A percentile compares a stretch with the other conserved stretches of the same genome.
Evolutionary conservation across 2,113 vertebrate species (phyloP).

Genomic region (Tamias sibiricus): DNA sequence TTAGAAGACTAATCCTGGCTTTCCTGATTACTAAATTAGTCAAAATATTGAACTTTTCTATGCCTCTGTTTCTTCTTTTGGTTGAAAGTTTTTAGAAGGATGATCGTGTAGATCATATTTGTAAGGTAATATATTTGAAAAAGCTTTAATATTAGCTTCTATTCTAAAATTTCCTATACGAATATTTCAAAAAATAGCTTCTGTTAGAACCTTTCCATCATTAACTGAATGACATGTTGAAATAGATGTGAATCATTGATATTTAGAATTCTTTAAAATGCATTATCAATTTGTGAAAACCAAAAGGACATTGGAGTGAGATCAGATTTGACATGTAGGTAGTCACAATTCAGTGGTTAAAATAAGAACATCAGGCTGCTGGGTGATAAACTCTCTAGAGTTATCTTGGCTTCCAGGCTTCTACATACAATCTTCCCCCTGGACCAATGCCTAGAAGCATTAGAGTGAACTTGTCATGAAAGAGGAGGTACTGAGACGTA

Average conservation of each 20-base stretch:
- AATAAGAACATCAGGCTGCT: background rate
- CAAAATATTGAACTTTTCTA: slow-evolving; percentile 2
- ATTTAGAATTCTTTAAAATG: slow-evolving; percentile 1
- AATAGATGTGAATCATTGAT: background rate
- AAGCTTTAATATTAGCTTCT: slow-evolving; percentile 7
- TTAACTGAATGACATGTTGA: background rate
- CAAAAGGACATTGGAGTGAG: background rate
- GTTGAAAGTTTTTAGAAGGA: slow-evolving; percentile 24
- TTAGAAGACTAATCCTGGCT: slow-evolving; percentile 17
- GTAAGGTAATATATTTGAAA: slow-evolving; percentile 34
- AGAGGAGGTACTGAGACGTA: background rate
- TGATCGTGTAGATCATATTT: background rate
- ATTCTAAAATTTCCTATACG: slow-evolving; percentile 28
- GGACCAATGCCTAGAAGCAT: background rate
- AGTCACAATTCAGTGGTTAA: background rate
- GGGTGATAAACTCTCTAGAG: background rate
- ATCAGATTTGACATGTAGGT: background rate
- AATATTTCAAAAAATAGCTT: slow-evolving; percentile 41
- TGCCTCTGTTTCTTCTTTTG: slow-evolving; percentile 26
- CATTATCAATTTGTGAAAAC: background rate
- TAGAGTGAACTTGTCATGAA: background rate
- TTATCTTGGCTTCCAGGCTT: background rate
- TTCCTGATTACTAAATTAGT: slow-evolving; percentile 36
- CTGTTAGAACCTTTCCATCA: slow-evolving; percentile 10
- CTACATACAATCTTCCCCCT: background rate